Evolutionary conservation across 2,797 vertebrate species (phyloP), one percentile per base, ranked within the genome.

Genomic region (Echiichthys vipera): DNA sequence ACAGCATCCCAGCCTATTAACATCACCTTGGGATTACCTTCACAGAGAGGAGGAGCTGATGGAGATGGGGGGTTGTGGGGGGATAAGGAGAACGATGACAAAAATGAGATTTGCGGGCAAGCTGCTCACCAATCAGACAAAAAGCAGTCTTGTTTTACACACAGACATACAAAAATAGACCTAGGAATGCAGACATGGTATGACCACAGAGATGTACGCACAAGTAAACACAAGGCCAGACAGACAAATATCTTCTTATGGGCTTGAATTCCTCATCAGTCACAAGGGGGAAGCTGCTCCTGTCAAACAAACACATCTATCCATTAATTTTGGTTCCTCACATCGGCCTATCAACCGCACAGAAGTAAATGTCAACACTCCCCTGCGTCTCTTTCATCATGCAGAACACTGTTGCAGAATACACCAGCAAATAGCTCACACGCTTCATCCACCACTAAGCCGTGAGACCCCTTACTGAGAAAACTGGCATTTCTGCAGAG

Each of bases 11-110:
- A 66, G 62, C 49, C 82, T 80, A 88, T 91, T 88, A 91, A 87
- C 77, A 84, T 87, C 84, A 91, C 84, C 77, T 89, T 90, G 87
- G 84, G 87, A 88, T 92, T 91, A 90, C 91, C 84, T 90, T 88
- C 69, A 88, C 53, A 73, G 57, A 64, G 46, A 82, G 59, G 53
- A 75, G 43, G 66, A 70, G 65, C 20, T 61, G 81, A 77, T 65
- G 50, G 78, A 78, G 51, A 63, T 64, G 10, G 65, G 12, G 43
- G 24, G 14, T n/a, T n/a, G 9, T 53, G 34, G 25, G 47, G 22
- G 49, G 45, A 74, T 32, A 71, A 56, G 55, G 53, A 47, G 54
- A 68, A 72, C 14, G n/a, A 18, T 43, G 65, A 46, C 65, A 77
- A 43, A 76, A 85, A 65, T 57, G 17, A 75, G 69, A 84, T 87